Evolutionary conservation across 1,140 invertebrate genomes (phyloP).

Genomic region (Tetramorium simillimum): DNA sequence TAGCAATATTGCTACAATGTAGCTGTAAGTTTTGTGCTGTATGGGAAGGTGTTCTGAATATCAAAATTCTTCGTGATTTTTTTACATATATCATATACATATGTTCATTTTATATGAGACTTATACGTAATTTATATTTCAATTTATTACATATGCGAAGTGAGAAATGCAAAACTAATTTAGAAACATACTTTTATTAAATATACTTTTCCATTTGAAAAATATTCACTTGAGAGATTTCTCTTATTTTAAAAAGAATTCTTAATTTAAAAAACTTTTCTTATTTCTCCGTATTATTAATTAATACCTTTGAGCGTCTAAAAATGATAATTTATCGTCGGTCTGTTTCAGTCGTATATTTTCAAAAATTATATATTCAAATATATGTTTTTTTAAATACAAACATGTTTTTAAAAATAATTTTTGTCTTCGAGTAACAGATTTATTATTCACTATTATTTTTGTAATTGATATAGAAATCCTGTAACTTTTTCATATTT

Average conservation of each 20-base stretch:
- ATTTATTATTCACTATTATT: background rate
- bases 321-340: background rate
- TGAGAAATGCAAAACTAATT: background rate
- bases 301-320: background rate
- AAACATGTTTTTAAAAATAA: background rate
- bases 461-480: background rate
- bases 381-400: background rate
- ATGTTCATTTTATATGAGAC: no score
- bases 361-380: background rate
- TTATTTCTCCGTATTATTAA: background rate
- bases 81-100: background rate
- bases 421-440: background rate
- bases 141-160: background rate
- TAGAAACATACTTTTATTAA: background rate
- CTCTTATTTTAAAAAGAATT: background rate
- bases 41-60: background rate
- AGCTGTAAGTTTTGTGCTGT: no score
- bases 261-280: background rate
- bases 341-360: background rate
- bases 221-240: background rate
- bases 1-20: no score
- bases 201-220: background rate
- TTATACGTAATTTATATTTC: background rate
- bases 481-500: background rate
- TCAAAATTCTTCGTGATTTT: background rate